Base-by-base conservation (phyloP, 2,888 invertebrate genomes). In the Dynastes tityus region DNA sequence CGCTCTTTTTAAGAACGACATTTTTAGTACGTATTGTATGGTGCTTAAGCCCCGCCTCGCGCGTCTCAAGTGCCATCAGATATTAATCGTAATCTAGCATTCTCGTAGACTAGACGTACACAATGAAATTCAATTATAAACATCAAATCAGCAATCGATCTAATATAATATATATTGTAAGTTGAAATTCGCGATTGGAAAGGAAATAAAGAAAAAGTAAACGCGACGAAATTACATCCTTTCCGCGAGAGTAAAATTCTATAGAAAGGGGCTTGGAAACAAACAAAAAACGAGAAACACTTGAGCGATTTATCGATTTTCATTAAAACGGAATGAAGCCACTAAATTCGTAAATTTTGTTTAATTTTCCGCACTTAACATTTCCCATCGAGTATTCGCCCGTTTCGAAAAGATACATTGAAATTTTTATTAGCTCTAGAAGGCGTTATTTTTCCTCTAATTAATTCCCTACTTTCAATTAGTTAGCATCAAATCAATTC, bases 281-380 rank as follows among this genome's bases (percentile, higher is more conserved):
- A 68, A 68, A 68, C 37, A 32, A 22, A 68, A 65, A 65, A n/a
- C n/a, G 13, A 65, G 32, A 37, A 68, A 68, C 22, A 9, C 11
- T 27, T 27, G 8, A 58, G 6, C 16, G 9, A 68, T 45, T 68
- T 68, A 68, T 68, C 27, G 68, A 68, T 63, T 68, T 68, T 68
- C 49, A 22, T 49, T 27, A 22, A 65, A 68, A 68, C 68, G 27
- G 49, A 68, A 29, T 49, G 49, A 49, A 68, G 27, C 51, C 68
- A 68, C 49, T 68, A 68, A 68, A 68, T 68, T 68, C 22, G 2
- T 16, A 22, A 49, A 49, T 51, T 51, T 49, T 16, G 16, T 68
- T 68, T 68, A 68, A 68, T 68, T 68, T 68, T 68, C 22, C 22
- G 22, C 6, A 2, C 37, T 49, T 49, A 67, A 27, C 27, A 58